Evolutionary conservation across 2,888 invertebrate species (phyloP).

Genomic region (Trissolcus brochymenae): DNA sequence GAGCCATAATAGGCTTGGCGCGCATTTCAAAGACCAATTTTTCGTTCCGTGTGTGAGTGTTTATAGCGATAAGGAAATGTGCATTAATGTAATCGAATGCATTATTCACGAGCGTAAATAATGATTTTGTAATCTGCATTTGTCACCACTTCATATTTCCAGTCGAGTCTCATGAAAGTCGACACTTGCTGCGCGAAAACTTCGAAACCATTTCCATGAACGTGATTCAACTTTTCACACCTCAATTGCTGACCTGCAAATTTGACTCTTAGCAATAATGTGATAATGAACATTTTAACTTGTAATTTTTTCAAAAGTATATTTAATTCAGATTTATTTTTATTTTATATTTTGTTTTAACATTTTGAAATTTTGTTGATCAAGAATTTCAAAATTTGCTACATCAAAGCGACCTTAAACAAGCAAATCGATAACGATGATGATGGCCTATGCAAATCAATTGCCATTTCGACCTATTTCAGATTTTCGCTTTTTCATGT

Average conservation of each 20-base stretch:
- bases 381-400: not conserved
- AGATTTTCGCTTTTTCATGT: conserved; percentile 35
- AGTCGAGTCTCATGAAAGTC: conserved; percentile 39
- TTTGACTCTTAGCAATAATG: too few species aligned
- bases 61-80: conserved; percentile 50
- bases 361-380: too few species aligned
- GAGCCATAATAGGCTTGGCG: conserved; percentile 34
- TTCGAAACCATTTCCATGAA: conserved; percentile 30
- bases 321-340: too few species aligned
- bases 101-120: conserved; percentile 56
- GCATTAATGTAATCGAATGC: conserved; percentile 50
- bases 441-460: conserved; percentile 53
- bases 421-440: conserved; percentile 50
- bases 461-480: conserved; percentile 51
- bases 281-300: too few species aligned
- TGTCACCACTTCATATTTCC: conserved; percentile 50
- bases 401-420: conserved; percentile 33
- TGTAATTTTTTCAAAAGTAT: too few species aligned
- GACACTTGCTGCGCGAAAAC: conserved; percentile 31
- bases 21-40: conserved; percentile 25
- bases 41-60: conserved; percentile 19
- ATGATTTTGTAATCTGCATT: conserved; percentile 57
- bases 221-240: conserved; percentile 31
- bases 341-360: too few species aligned
- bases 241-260: conserved; percentile 23